Base-by-base conservation (phyloP, 2,888 invertebrate genomes). In the Himalopsyche japonica region DNA sequence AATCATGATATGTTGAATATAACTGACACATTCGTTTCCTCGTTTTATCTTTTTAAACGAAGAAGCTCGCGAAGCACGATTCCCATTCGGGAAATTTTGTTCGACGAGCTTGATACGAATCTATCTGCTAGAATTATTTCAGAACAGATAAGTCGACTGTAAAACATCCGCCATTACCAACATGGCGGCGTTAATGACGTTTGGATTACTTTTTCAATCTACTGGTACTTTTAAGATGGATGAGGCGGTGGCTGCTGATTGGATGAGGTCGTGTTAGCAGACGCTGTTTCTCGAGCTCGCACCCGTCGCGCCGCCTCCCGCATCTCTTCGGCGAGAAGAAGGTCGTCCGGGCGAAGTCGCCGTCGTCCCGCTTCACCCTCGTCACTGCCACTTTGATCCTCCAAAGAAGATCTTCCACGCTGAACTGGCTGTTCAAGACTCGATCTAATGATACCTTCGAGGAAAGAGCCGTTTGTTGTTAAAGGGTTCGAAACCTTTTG, bases 401-500 rank as follows among this genome's bases (percentile, higher is more conserved):
- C 70, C 27, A 70, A 70, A 12, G 70, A 20, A 85, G 90, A 90
- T 84, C 92, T 91, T 83, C 92, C 92, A 89, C 93, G 93, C 47
- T 89, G 93, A 88, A 94, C 94, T 6, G 94, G 95, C 48, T 94
- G 93, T 90, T 96, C 96, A 86, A 97, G 92, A 87, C 95, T 96
- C 87, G 96, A 96, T 88, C 96, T 93, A 88, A 97, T 97, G 88
- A 97, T 96, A 81, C 96, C 97, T 89, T 97, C 96, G 81, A 97
- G 92, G 89, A 97, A 96, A 88, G 94, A 92, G n/a, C 96, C 96
- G 87, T 96, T 96, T 79, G 92, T 91, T 87, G 90, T 90, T 81
- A 89, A 88, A 86, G 88, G 79, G 43, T 89, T 88, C 18, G 88
- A 86, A 86, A 88, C 90, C 84, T 80, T 87, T 86, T 87, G 85